Evolutionary conservation across 2,797 vertebrate genomes (phyloP), one percentile per base, ranked within the genome.

Genomic region (Tragelaphus oryx): DNA sequence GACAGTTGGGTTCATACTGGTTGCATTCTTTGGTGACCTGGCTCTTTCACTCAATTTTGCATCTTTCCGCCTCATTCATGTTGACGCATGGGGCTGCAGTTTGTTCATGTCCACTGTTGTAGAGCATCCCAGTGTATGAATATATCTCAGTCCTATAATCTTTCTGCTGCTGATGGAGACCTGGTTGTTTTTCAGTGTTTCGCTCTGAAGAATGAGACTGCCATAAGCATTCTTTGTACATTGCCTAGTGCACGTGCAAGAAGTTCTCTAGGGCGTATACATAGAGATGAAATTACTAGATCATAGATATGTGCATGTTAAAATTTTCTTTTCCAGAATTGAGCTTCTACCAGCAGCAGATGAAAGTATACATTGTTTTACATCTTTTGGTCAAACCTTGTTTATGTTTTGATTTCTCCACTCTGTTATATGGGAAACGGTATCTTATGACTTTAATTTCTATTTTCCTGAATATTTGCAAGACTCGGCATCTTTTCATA

Each of bases 121-220:
- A 57, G 28, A 86, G 37, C 7, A 79, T 59, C 88, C 12, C 17
- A 30, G 33, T 37, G 33, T 90, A 24, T 60, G 84, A 68, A 37
- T 65, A 54, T 89, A 33, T 44, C 50, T 68, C 28, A 62, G 41
- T 71, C 50, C 57, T 14, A 54, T 85, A 48, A 48, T 76, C 30
- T 92, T 78, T 71, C 93, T 55, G n/a, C 71, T 86, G 81, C 26
- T 59, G 37, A 54, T 87, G 62, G 18, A 60, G 33, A 87, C 4
- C 74, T 87, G 33, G 33, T 85, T 91, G 52, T 83, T 86, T 89
- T 89, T 93, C 24, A 80, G 14, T 16, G 37, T 76, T 95, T 96
- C 54, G 2, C 33, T 81, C 54, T 95, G 37, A 87, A 82, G 33
- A 84, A 62, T 46, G 91, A 89, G 52, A 16, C 22, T 71, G 22